These are phyloP conservation scores for Noturus placidus DNA, from an alignment of 2,113 vertebrate species.

Conservation along the genomic window DNA sequence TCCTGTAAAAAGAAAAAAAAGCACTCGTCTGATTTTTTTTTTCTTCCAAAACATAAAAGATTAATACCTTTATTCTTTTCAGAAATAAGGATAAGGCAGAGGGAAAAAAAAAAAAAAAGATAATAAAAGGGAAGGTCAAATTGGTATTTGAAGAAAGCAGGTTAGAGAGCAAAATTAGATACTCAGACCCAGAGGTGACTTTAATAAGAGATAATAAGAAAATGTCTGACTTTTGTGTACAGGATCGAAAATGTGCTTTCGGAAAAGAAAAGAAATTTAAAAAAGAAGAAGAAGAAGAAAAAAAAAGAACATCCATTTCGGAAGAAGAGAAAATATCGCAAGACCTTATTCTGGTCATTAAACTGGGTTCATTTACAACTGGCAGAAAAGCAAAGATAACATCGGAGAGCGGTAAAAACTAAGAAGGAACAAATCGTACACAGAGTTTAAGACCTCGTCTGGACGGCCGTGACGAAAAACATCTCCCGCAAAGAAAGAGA, in stretches of 20 bases:
- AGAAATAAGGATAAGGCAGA: conserved; percentile 27
- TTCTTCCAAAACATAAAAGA: conserved; percentile 73
- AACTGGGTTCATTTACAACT: conserved; percentile 18
- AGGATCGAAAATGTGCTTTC: conserved; percentile 59
- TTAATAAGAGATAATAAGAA: conserved; percentile 72
- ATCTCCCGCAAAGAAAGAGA: conserved; percentile 13
- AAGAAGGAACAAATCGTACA: conserved; percentile 18
- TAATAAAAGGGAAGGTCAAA: conserved; percentile 69
- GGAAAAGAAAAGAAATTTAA: background rate
- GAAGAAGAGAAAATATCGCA: background rate
- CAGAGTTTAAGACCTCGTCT: background rate
- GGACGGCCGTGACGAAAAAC: conserved; percentile 31
- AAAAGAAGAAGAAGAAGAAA: too few species aligned
- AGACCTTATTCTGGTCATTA: conserved; percentile 18
- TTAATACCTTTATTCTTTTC: conserved; percentile 74
- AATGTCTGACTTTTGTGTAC: conserved; percentile 58
- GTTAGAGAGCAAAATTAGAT: conserved; percentile 64
- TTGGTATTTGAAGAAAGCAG: conserved; percentile 69
- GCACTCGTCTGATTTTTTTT: conserved; percentile 68
- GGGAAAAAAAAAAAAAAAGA: conserved; percentile 44
- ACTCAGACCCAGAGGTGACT: conserved; percentile 62
- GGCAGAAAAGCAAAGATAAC: conserved; percentile 34
- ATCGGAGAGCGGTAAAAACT: conserved; percentile 11
- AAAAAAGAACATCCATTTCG: background rate
- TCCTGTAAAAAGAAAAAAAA: conserved; percentile 52